Evolutionary conservation across 2,113 vertebrate genomes (phyloP).

Genomic region (Amazona guildingii): DNA sequence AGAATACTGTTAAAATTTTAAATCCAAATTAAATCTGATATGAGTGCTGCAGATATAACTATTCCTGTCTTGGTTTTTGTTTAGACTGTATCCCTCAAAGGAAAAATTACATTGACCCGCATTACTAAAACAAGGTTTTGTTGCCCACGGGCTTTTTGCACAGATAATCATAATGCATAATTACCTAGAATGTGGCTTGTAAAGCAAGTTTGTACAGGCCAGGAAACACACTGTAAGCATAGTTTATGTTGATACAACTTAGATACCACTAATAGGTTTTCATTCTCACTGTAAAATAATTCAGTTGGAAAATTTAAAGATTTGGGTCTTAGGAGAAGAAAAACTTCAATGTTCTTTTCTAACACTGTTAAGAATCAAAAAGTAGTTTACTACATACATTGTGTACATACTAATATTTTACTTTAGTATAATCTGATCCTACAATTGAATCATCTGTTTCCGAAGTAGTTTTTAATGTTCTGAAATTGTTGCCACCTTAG

Average conservation of each 20-base stretch:
- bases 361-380: neutral
- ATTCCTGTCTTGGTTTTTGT: neutral
- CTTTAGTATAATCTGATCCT: neutral
- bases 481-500: neutral
- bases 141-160: neutral
- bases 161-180: neutral
- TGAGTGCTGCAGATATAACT: neutral
- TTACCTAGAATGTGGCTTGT: neutral
- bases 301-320: neutral
- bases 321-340: neutral
- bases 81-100: neutral
- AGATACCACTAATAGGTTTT: neutral
- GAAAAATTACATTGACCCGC: neutral
- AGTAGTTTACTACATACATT: neutral
- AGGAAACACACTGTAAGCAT: neutral
- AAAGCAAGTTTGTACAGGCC: neutral
- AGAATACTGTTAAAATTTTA: neutral
- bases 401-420: neutral
- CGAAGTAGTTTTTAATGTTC: neutral
- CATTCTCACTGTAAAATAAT: neutral
- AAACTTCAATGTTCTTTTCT: neutral
- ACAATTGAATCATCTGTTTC: neutral
- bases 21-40: neutral
- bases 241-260: neutral
- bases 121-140: neutral